These are phyloP conservation scores for Trematomus bernacchii DNA, from an alignment of 2,797 vertebrate genomes.

Conservation along the genomic window DNA sequence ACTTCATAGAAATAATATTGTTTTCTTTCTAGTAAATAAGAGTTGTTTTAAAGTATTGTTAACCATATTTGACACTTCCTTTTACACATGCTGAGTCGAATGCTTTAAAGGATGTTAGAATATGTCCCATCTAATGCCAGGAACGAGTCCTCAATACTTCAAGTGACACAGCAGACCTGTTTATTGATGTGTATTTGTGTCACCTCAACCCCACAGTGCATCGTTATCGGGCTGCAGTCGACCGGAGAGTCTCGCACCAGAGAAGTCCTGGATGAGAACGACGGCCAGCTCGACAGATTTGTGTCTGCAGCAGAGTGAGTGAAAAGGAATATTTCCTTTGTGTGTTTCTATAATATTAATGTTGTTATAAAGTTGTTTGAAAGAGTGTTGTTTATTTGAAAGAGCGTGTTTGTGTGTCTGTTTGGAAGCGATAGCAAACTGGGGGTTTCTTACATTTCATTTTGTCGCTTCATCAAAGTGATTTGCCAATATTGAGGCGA, in stretches of 20 bases:
- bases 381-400: not conserved
- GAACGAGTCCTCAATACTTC: not conserved
- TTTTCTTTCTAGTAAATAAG: not conserved
- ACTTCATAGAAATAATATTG: not conserved
- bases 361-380: not conserved
- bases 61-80: not conserved
- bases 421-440: constrained; percentile 3
- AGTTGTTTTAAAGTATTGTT: not conserved
- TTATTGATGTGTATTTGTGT: constrained; percentile 15
- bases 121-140: not conserved
- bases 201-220: constrained; percentile 82
- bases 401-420: not conserved
- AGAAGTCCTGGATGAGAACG: constrained; percentile 96
- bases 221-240: constrained; percentile 98
- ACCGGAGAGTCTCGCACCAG: constrained; percentile 97
- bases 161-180: not conserved
- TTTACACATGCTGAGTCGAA: constrained; percentile 2
- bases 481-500: not conserved
- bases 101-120: not conserved
- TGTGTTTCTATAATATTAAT: not conserved
- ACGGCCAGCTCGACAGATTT: constrained; percentile 94
- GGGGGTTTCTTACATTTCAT: constrained; percentile 22
- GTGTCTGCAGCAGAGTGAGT: constrained; percentile 98
- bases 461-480: constrained; percentile 30
- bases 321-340: not conserved